These are phyloP conservation scores for Byasa hedistus DNA, from an alignment of 2,888 invertebrate species.

Conservation along the genomic window DNA sequence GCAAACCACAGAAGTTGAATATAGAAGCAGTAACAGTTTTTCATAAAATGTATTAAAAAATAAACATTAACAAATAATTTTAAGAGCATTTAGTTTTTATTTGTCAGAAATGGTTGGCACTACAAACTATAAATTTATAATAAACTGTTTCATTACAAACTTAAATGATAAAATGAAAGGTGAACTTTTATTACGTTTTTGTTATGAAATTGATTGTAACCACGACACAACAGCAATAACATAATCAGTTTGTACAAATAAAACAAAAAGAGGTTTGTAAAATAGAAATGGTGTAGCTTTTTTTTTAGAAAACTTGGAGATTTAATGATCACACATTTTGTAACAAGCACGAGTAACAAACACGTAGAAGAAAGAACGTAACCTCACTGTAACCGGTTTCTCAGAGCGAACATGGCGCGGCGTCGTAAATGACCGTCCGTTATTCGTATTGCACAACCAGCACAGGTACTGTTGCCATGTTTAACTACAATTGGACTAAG, in stretches of 20 bases:
- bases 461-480: conserved; percentile 9
- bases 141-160: too few relatives aligned
- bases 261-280: not conserved
- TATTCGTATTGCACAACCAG: conserved; percentile 34
- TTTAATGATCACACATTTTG: conserved; percentile 24
- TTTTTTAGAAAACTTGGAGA: conserved; percentile 6
- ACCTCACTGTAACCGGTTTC: conserved; percentile 37
- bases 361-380: conserved; percentile 36
- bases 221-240: too few relatives aligned
- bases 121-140: too few relatives aligned
- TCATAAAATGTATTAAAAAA: too few relatives aligned
- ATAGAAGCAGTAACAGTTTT: too few relatives aligned
- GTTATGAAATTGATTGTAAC: too few relatives aligned
- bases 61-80: too few relatives aligned
- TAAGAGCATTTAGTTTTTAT: too few relatives aligned
- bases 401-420: conserved; percentile 33
- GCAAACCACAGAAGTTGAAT: too few relatives aligned
- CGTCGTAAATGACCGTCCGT: conserved; percentile 29
- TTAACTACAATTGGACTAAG: conserved; percentile 12
- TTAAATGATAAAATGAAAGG: not conserved
- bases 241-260: not conserved
- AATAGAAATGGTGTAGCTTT: too few relatives aligned
- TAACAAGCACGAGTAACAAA: conserved; percentile 22
- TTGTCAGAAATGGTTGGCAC: too few relatives aligned
- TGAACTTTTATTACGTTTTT: not conserved